Base-by-base conservation (phyloP, 2,797 vertebrate species). In the Diplodus puntazzo region DNA sequence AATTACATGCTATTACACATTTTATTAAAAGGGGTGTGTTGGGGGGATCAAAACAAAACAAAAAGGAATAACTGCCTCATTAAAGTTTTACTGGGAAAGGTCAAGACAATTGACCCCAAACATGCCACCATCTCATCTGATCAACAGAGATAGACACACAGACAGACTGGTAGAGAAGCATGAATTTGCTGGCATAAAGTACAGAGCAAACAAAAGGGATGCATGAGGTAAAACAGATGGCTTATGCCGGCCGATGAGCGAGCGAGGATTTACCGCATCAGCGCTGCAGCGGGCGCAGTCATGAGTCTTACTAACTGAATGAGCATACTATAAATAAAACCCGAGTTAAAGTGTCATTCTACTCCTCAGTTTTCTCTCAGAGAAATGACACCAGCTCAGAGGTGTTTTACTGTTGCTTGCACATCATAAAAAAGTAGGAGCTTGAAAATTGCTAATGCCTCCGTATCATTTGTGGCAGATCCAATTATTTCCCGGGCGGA, bases 41-140 rank as follows among this genome's bases (percentile, higher is more conserved):
- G 23, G 64, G 54, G 66, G 63, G 30, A 66, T 82, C 57, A 81
- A 87, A 88, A 85, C 71, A 78, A 82, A 81, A 82, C 61, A 89
- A 70, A 75, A 82, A 85, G 79, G 46, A 74, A 81, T 79, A 84
- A 88, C 79, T 78, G 76, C 72, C 72, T 88, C 76, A 79, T 84
- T 87, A 85, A 90, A 80, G 73, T 85, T 87, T 86, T 79, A 90
- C 82, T 82, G 67, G 77, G 60, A 87, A 80, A 87, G 77, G 79
- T 86, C 84, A 67, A 63, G 59, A 18, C 72, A 75, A 71, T 71
- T 81, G 83, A 90, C 69, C 82, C 77, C 48, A 34, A 55, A 77
- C 73, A 81, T 77, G 76, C 23, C 79, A 75, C 65, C 55, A 75
- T 81, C 60, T 57, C 69, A 77, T 87, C 75, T 27, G 27, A 27